Conservation (phyloP, 2,113 vertebrate genomes). For the Phalacrocorax carbo region DNA sequence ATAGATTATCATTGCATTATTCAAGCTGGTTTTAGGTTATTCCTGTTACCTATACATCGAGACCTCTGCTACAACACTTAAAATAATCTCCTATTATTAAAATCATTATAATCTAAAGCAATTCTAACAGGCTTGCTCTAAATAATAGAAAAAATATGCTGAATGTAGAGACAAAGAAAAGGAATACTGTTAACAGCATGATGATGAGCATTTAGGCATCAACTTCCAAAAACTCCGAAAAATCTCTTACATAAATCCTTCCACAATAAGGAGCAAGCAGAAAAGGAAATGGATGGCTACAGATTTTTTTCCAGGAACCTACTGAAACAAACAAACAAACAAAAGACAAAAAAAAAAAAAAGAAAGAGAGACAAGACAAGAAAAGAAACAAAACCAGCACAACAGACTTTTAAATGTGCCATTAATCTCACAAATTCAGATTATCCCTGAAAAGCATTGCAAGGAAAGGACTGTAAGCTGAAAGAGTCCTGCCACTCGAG, state of each 20-base stretch:
- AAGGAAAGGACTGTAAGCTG: not conserved
- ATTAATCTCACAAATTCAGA: not conserved
- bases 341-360: not conserved
- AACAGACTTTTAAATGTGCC: not conserved
- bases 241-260: not conserved
- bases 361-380: not conserved
- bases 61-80: not conserved
- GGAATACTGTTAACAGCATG: not conserved
- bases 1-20: not conserved
- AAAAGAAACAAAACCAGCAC: not conserved
- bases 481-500: not conserved
- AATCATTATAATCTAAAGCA: not conserved
- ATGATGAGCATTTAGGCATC: not conserved
- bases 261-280: not conserved
- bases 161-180: not conserved
- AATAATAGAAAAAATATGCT: not conserved
- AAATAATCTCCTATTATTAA: not conserved
- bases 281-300: not conserved
- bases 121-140: not conserved
- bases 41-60: not conserved
- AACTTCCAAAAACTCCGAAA: not conserved
- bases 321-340: not conserved
- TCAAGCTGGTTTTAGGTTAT: not conserved
- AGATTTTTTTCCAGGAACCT: not conserved
- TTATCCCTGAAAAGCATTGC: not conserved